Percentiles rank a stretch among this genome's conserved stretches.
phyloP scores from a whole-genome alignment of 2,797 vertebrate species.

The Pipistrellus pygmaeus region DNA sequence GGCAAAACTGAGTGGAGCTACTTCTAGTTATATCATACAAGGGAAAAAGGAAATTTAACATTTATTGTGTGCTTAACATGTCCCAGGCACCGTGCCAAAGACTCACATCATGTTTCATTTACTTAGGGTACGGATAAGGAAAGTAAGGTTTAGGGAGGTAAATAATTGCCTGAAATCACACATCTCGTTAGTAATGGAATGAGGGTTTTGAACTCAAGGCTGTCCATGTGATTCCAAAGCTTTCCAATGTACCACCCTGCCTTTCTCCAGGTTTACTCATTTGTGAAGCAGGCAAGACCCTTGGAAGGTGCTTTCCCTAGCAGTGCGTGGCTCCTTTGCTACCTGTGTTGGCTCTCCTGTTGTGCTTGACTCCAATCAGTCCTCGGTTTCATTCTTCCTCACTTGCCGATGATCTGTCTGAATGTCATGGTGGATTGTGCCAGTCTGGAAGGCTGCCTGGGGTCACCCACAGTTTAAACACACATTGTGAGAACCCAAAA shows the following conservation, averaged over 20 bases:
- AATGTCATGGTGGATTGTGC: constrained; percentile 49
- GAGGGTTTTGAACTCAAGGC: background rate
- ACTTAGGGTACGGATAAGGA: constrained; percentile 62
- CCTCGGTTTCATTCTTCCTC: constrained; percentile 39
- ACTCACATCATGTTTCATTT: constrained; percentile 37
- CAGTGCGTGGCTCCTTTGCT: background rate
- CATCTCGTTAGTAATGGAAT: background rate
- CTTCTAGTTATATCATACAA: constrained; percentile 29
- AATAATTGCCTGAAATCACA: constrained; percentile 15
- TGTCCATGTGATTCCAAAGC: background rate
- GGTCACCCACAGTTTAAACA: constrained; percentile 78
- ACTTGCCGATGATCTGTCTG: constrained; percentile 28
- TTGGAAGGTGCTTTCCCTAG: background rate
- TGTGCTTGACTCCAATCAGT: background rate
- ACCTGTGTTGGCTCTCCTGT: background rate
- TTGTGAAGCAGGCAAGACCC: background rate
- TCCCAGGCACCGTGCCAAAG: constrained; percentile 61
- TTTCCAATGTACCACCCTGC: background rate
- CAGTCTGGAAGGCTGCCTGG: constrained; percentile 72
- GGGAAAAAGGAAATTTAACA: constrained; percentile 36
- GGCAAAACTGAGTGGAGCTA: constrained; percentile 17
- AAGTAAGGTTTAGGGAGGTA: background rate
- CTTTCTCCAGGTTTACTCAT: background rate
- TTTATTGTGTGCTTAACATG: background rate
- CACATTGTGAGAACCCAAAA: constrained; percentile 66